A percentile compares a stretch with the other conserved stretches of the same genome.
Evolutionary conservation across 2,113 vertebrate species (phyloP).

Genomic region (Cheilinus undulatus): DNA sequence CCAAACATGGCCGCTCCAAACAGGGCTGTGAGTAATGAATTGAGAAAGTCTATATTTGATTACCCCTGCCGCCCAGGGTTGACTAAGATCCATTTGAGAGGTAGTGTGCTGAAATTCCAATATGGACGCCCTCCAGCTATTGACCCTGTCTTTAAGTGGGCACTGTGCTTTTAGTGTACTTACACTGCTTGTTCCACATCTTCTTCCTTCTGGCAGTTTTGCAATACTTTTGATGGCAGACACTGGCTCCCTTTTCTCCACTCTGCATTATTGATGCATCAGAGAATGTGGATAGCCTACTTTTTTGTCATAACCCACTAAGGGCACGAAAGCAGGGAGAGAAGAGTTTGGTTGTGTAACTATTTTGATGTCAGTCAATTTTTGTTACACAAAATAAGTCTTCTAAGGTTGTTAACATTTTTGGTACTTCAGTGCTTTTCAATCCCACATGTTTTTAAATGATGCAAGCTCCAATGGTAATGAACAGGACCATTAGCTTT

Average conservation of each 20-base stretch:
- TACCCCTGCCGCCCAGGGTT: conserved; percentile 66
- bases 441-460: no score
- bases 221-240: conserved; percentile 82
- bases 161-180: conserved; percentile 81
- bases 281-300: conserved; percentile 73
- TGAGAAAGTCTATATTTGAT: conserved; percentile 78
- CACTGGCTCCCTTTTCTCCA: conserved; percentile 62
- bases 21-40: conserved; percentile 75
- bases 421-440: no score
- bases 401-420: no score
- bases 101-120: conserved; percentile 74
- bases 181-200: conserved; percentile 72
- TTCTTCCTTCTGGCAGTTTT: conserved; percentile 79
- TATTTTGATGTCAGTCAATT: conserved; percentile 13
- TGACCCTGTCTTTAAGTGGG: conserved; percentile 80
- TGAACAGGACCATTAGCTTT: no score
- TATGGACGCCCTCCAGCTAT: conserved; percentile 84
- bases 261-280: conserved; percentile 82
- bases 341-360: conserved; percentile 2
- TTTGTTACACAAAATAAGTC: not conserved
- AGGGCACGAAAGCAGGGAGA: conserved; percentile 43
- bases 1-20: conserved; percentile 60
- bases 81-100: conserved; percentile 83
- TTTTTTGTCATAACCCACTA: conserved; percentile 64
- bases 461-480: no score